Base-by-base conservation (phyloP, 1,140 invertebrate species). In the Drosophila rufa region DNA sequence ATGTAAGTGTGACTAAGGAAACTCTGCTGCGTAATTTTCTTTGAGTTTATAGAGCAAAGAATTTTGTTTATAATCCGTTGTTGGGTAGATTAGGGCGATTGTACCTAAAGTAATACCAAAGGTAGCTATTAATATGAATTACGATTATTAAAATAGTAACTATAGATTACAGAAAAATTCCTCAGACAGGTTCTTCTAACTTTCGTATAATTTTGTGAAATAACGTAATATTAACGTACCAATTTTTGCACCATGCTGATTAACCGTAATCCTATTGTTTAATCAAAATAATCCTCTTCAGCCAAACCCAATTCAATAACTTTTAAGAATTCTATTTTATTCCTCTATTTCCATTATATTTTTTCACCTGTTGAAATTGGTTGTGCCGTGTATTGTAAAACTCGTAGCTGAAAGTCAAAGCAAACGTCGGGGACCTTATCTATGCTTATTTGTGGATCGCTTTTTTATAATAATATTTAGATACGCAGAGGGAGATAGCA, bases 1-100 rank as follows among this genome's bases (percentile, higher is more conserved):
- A 95, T 96, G 95, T 96, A 93, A 95, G 95, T 94, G 55, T 4
- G 30, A 11, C 11, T 19, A 27, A 42, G 11, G 6, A 27, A 15
- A 50, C n/a, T 17, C 5, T 51, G 33, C 53, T 56, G 53, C 53
- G 53, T 40, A 56, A 25, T 40, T 56, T 56, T 14, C 4, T 0
- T 15, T 0, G 17, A 2, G 17, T 15, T 36, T 38, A 55, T 19
- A 55, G 1, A 22, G 51, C 2, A 38, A 38, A 38, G 36, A 14
- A 14, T 38, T 38, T 38, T 14, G 12, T 38, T 38, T 38, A 38
- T 11, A 36, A 36, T 36, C 33, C 9, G 2, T 36, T 11, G 8
- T 36, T 11, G 33, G 33, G 33, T 9, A 36, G 33, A 36, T 36
- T 36, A 36, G 9, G 11, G 33, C 33, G 11, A 36, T 11, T 11